phyloP scores from a whole-genome alignment of 1,140 invertebrate genomes.

The Eurytemora carolleeae region DNA sequence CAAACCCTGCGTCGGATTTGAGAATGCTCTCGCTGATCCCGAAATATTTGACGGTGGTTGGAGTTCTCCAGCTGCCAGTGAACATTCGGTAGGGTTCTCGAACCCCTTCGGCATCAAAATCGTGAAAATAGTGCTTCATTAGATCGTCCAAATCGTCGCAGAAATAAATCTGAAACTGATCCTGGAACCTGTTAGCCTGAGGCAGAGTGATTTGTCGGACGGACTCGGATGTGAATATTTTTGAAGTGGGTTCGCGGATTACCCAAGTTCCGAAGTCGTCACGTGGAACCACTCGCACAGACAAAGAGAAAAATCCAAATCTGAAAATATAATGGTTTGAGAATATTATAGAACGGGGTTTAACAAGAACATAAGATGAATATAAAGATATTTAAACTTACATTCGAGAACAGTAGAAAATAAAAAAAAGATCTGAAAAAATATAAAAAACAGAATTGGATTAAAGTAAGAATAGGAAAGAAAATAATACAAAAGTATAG shows the following conservation, averaged over 20 bases:
- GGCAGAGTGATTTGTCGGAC: background rate
- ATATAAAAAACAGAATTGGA: no score
- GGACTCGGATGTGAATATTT: background rate
- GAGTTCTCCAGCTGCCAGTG: constrained; percentile 12
- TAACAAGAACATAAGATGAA: no score
- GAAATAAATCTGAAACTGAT: constrained; percentile 6
- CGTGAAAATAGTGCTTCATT: constrained; percentile 7
- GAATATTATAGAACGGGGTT: no score
- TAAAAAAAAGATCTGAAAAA: no score
- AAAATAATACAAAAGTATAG: no score
- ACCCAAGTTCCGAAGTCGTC: constrained; percentile 12
- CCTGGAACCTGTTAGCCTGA: background rate
- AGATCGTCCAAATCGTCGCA: constrained; percentile 9
- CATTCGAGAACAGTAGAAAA: no score
- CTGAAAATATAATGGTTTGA: no score
- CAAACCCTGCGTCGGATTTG: constrained; percentile 5
- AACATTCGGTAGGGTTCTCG: constrained; percentile 4
- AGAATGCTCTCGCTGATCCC: background rate
- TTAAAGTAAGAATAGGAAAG: no score
- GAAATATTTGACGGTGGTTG: constrained; percentile 6
- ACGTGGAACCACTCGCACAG: constrained; percentile 13
- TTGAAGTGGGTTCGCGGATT: constrained; percentile 9
- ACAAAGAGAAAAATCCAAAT: constrained; percentile 15
- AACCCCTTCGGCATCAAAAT: constrained; percentile 12
- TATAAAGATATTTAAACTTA: no score